These are phyloP conservation scores for Trichosurus vulpecula DNA, from an alignment of 2,797 vertebrate species.

Conservation along the genomic window DNA sequence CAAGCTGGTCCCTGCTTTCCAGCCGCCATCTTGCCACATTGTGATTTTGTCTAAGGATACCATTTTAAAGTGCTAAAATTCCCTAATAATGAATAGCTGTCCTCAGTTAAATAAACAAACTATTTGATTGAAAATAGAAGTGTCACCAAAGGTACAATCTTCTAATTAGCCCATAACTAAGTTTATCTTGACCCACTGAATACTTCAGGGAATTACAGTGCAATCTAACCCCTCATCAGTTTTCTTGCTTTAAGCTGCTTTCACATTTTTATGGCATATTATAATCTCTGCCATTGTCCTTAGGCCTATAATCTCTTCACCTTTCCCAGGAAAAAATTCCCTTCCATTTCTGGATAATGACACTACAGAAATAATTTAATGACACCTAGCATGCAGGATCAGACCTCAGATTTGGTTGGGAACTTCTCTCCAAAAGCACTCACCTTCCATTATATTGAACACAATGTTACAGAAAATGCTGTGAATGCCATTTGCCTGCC, in stretches of 20 bases:
- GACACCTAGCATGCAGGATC: too few relatives aligned
- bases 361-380: not conserved
- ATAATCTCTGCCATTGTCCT: not conserved
- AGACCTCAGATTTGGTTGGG: not conserved
- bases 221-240: not conserved
- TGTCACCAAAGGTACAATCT: not conserved
- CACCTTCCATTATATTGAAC: not conserved
- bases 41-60: too few relatives aligned
- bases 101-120: not conserved
- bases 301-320: not conserved
- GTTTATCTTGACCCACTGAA: not conserved
- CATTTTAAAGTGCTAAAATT: not conserved
- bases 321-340: not conserved
- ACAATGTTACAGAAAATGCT: not conserved
- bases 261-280: not conserved
- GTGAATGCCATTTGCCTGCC: not conserved
- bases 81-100: not conserved
- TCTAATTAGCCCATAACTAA: not conserved
- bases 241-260: not conserved
- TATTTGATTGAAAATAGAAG: not conserved
- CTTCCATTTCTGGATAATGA: rapidly evolving
- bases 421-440: not conserved
- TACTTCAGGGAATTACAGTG: not conserved
- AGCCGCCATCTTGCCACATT: too few relatives aligned
- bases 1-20: too few relatives aligned